Evolutionary conservation across 1,140 invertebrate species (phyloP).

Genomic region (Drosophila saltans): DNA sequence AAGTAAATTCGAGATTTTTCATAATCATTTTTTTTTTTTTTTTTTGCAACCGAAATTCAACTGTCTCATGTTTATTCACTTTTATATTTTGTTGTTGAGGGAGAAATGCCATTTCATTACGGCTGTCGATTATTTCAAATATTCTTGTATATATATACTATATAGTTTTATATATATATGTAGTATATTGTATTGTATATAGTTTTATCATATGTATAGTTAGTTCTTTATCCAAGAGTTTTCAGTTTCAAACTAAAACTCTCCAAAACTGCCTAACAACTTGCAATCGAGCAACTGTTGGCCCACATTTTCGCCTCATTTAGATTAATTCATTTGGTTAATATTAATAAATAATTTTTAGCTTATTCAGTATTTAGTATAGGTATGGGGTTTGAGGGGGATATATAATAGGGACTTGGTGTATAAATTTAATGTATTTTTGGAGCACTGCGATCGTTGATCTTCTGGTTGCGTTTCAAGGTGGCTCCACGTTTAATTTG

Average conservation of each 20-base stretch:
- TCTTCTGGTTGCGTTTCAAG: slow-evolving; percentile 87
- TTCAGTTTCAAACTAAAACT: slow-evolving; percentile 81
- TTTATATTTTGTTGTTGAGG: slow-evolving; percentile 38
- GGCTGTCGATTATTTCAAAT: slow-evolving; percentile 57
- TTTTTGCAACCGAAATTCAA: slow-evolving; percentile 45
- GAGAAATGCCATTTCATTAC: slow-evolving; percentile 48
- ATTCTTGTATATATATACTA: slow-evolving; percentile 36
- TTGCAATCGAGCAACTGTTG: too few species aligned
- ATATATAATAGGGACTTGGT: background rate
- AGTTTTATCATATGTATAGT: slow-evolving; percentile 54
- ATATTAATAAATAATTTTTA: slow-evolving; percentile 50
- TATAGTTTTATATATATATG: too few species aligned
- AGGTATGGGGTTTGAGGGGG: background rate
- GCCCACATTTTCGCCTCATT: slow-evolving; percentile 40
- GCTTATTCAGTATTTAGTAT: slow-evolving; percentile 18
- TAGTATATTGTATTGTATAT: slow-evolving; percentile 37
- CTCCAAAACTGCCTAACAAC: slow-evolving; percentile 3
- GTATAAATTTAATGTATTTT: slow-evolving; percentile 85
- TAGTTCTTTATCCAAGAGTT: slow-evolving; percentile 56
- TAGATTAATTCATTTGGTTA: slow-evolving; percentile 56
- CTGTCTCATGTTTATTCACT: slow-evolving; percentile 45
- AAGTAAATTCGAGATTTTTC: slow-evolving; percentile 70
- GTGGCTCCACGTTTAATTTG: slow-evolving; percentile 94
- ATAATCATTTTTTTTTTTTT: slow-evolving; percentile 27
- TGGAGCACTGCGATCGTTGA: slow-evolving; percentile 87